Evolutionary conservation across 2,797 vertebrate genomes (phyloP).

Genomic region (Syngnathus rostellatus): DNA sequence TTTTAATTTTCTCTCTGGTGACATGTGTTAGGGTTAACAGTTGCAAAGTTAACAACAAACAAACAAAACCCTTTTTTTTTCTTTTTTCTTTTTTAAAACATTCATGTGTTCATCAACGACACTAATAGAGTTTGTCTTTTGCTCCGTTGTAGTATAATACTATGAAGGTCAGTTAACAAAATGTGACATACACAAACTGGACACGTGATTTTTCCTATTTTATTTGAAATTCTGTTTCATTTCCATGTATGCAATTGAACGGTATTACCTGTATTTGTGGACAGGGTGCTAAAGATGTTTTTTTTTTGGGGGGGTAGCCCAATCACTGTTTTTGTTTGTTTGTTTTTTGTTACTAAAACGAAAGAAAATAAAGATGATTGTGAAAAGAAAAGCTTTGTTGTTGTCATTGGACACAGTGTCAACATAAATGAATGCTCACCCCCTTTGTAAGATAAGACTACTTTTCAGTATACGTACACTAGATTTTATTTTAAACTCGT

Average conservation of each 20-base stretch:
- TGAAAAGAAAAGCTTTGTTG: background rate
- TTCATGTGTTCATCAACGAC: constrained; percentile 22
- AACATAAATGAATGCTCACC: no score
- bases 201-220: constrained; percentile 1
- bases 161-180: constrained; percentile 34
- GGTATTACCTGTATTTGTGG: constrained; percentile 12
- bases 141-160: constrained; percentile 14
- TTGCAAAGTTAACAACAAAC: background rate
- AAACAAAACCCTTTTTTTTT: background rate
- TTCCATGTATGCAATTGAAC: constrained; percentile 33
- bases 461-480: no score
- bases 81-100: background rate
- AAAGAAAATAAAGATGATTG: constrained; percentile 56
- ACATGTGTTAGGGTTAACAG: background rate
- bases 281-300: constrained; percentile 13
- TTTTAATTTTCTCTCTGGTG: constrained; percentile 19
- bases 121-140: constrained; percentile 33
- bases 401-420: background rate
- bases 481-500: background rate
- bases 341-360: constrained; percentile 37
- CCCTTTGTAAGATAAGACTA: no score
- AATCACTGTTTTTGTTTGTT: constrained; percentile 20
- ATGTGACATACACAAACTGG: constrained; percentile 37
- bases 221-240: constrained; percentile 10
- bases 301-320: constrained; percentile 14